Evolutionary conservation across 2,797 vertebrate species (phyloP).

Genomic region (Spondyliosoma cantharus): DNA sequence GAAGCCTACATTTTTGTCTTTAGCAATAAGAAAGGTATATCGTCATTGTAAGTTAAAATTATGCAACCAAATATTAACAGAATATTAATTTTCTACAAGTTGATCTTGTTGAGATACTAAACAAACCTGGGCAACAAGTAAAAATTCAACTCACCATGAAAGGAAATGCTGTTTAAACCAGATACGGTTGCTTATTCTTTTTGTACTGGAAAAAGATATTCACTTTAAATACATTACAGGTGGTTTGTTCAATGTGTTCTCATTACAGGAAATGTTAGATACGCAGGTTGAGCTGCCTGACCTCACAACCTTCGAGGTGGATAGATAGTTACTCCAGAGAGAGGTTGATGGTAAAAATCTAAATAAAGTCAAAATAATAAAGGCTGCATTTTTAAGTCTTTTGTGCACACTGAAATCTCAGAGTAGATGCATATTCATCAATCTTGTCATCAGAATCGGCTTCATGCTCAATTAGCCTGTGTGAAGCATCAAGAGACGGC

Average conservation of each 20-base stretch:
- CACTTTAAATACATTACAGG: background rate
- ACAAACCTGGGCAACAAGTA: background rate
- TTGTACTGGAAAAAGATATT: background rate
- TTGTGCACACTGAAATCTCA: background rate
- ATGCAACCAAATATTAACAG: too few species aligned
- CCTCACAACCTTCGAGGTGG: background rate
- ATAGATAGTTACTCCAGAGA: background rate
- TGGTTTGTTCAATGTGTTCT: background rate
- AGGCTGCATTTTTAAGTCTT: background rate
- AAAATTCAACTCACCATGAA: background rate
- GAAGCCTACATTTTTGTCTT: background rate
- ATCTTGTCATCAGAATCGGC: conserved; percentile 24
- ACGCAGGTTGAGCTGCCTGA: background rate
- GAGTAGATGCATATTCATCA: conserved; percentile 39
- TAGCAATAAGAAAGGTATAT: background rate
- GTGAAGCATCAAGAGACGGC: conserved; percentile 12
- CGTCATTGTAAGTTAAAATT: too few species aligned
- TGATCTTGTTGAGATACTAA: background rate
- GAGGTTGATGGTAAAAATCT: background rate
- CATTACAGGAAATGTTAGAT: background rate
- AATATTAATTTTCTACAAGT: too few species aligned
- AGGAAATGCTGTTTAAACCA: background rate
- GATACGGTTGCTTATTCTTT: background rate
- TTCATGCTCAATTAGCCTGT: conserved; percentile 27
- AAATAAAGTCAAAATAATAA: background rate